These are phyloP conservation scores for Caerostris darwini DNA, from an alignment of 1,140 invertebrate species.

Conservation along the genomic window DNA sequence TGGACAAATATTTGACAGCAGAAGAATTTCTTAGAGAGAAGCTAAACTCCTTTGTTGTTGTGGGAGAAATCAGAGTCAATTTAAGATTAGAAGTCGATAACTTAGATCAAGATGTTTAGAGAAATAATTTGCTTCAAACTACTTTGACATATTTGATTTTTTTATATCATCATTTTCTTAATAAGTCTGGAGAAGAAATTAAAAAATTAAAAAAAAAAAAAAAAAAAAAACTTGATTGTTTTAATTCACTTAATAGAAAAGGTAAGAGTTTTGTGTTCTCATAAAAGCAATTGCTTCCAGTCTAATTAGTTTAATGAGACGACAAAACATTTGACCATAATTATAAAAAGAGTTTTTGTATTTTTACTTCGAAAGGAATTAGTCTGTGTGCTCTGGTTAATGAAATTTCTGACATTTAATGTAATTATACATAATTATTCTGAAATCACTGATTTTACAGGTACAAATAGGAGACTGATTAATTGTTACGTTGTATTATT, in stretches of 20 bases:
- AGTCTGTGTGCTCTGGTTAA: too few species aligned
- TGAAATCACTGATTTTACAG: too few species aligned
- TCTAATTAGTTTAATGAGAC: neutral
- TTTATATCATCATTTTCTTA: neutral
- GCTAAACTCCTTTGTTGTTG: neutral
- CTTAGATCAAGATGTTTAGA: neutral
- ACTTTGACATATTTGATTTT: neutral
- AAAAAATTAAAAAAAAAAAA: neutral
- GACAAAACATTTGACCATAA: neutral
- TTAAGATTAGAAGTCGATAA: neutral
- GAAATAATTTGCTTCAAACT: neutral
- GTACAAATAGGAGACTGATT: too few species aligned
- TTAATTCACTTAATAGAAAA: neutral
- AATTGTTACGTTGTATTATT: too few species aligned
- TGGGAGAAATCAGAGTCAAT: slow-evolving; percentile 3
- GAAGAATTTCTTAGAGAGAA: slow-evolving; percentile 20
- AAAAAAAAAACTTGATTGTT: neutral
- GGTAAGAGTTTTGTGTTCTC: too few species aligned
- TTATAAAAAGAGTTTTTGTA: too few species aligned
- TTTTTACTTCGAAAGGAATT: too few species aligned
- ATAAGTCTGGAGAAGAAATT: neutral
- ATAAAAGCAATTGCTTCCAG: neutral
- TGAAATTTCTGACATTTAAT: too few species aligned
- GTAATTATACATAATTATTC: too few species aligned
- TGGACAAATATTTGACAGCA: slow-evolving; percentile 50